Evolutionary conservation across 2,888 invertebrate genomes (phyloP).

Genomic region (Iphiclides podalirius): DNA sequence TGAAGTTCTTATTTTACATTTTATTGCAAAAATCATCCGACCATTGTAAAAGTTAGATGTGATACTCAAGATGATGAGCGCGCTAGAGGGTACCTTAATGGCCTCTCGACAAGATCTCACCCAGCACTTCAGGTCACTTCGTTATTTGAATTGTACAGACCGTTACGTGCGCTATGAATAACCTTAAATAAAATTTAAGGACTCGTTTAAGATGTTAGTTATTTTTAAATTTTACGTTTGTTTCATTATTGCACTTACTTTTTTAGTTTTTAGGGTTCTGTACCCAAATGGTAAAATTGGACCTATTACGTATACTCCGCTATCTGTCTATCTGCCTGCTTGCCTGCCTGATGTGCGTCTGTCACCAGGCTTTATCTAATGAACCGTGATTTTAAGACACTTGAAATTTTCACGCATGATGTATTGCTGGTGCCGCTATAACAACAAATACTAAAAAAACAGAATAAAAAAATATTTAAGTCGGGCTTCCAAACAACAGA

Average conservation of each 20-base stretch:
- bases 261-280: too few species aligned
- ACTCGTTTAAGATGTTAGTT: constrained; percentile 15
- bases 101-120: constrained; percentile 70
- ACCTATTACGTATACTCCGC: too few species aligned
- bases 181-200: constrained; percentile 45
- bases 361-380: too few species aligned
- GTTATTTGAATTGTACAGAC: constrained; percentile 71
- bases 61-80: constrained; percentile 72
- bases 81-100: constrained; percentile 70
- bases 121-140: constrained; percentile 73
- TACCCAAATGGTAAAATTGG: too few species aligned
- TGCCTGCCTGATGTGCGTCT: too few species aligned
- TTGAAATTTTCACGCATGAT: too few species aligned
- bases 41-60: constrained; percentile 53
- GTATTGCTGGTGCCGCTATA: too few species aligned
- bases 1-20: constrained; percentile 24
- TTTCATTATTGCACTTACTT: not conserved
- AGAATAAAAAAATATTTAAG: too few species aligned
- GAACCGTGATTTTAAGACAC: too few species aligned
- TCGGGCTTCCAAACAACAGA: too few species aligned
- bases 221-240: not conserved
- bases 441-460: too few species aligned
- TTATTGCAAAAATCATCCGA: constrained; percentile 28
- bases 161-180: constrained; percentile 65
- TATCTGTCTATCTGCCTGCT: too few species aligned